Conservation (phyloP, 2,888 invertebrate species). For the Chrysolina haemoptera region DNA sequence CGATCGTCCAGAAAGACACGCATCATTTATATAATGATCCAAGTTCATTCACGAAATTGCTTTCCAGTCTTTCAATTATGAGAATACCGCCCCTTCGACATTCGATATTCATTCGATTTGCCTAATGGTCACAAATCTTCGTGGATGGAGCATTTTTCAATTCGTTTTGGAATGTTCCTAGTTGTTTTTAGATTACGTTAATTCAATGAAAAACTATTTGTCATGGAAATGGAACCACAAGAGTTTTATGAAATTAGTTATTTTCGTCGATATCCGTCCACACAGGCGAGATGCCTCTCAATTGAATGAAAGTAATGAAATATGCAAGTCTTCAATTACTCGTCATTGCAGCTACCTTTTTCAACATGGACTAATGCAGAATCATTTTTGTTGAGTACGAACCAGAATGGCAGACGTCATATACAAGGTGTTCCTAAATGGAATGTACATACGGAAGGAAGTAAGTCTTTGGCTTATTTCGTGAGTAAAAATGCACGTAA, state of each 20-base stretch:
- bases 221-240: neutral
- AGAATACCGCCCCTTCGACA: conserved; percentile 14
- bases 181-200: neutral
- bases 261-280: neutral
- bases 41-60: conserved; percentile 16
- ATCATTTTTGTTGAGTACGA: too few relatives aligned
- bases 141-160: conserved; percentile 11
- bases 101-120: conserved; percentile 19
- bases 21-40: conserved; percentile 18
- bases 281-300: too few relatives aligned
- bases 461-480: too few relatives aligned
- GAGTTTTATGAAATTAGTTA: neutral
- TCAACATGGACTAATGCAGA: too few relatives aligned
- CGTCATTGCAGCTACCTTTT: too few relatives aligned
- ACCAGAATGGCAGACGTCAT: too few relatives aligned
- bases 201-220: neutral
- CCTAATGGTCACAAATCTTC: conserved; percentile 18
- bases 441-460: too few relatives aligned
- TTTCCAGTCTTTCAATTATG: conserved; percentile 18
- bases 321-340: too few relatives aligned
- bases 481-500: too few relatives aligned
- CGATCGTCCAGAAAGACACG: conserved; percentile 1
- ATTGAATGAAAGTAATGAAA: too few relatives aligned
- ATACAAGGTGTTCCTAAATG: too few relatives aligned
- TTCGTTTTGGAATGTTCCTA: neutral